Percentiles rank a stretch among this genome's conserved stretches.
Evolutionary conservation across 2,888 invertebrate species (phyloP).

Genomic region (Dynastes maya): DNA sequence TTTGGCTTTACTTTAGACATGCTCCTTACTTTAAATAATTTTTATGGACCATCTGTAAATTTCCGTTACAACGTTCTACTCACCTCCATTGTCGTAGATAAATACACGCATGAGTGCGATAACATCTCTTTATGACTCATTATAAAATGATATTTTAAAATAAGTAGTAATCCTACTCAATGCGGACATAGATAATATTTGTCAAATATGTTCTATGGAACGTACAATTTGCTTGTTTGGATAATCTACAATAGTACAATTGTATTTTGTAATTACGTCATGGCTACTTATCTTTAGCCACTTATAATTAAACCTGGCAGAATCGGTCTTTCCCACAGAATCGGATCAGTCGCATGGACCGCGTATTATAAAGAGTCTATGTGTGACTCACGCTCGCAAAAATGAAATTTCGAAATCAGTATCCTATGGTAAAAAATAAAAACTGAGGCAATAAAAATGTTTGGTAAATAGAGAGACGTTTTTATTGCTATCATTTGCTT

Average conservation of each 20-base stretch:
- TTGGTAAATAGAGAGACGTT: too few relatives aligned
- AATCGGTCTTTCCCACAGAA: too few relatives aligned
- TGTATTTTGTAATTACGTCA: neutral
- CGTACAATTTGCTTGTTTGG: neutral
- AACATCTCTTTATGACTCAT: neutral
- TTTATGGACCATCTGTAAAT: too few relatives aligned
- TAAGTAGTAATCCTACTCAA: neutral
- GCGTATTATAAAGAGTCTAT: too few relatives aligned
- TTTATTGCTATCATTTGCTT: too few relatives aligned
- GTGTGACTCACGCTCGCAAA: too few relatives aligned
- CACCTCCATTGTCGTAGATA: neutral
- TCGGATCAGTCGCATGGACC: too few relatives aligned
- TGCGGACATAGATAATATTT: neutral
- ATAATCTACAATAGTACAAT: neutral
- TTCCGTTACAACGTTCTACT: neutral
- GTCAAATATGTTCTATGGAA: neutral
- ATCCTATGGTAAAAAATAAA: too few relatives aligned
- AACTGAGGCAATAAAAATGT: too few relatives aligned
- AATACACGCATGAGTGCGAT: neutral
- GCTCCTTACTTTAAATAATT: neutral
- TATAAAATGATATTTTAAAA: neutral
- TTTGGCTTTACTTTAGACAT: neutral
- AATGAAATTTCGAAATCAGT: too few relatives aligned
- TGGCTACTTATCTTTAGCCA: neutral
- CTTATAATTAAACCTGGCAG: neutral